Evolutionary conservation across 2,888 invertebrate genomes (phyloP), one percentile per base, ranked within the genome.

Genomic region (Apantesis nais): DNA sequence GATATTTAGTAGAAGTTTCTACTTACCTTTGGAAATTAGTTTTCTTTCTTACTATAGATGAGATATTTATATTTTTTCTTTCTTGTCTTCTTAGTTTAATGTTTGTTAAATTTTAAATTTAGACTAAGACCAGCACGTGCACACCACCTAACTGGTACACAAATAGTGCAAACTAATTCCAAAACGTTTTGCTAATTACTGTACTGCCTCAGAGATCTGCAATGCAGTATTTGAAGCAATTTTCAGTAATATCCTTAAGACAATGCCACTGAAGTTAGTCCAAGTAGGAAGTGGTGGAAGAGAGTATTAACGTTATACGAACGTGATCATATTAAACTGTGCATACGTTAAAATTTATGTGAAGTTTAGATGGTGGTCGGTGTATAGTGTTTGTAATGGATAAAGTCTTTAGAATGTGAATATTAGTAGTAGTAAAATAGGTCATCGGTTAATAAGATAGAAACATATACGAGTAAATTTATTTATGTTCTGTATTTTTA

Each of bases 211-310:
- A 73, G 83, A 83, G 88, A 88, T 86, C 88, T 92, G 92, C 92
- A 92, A 81, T 92, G 92, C 93, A 90, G 91, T 85, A 83, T 86
- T 88, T 85, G 83, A 85, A 90, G 88, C 87, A 88, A 91, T 91
- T 89, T 89, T 84, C 86, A 80, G 84, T 88, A 88, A 89, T 91
- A 92, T 89, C 86, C 86, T 87, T 88, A 88, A 91, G 89, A 85
- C 83, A 82, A 82, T 85, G 84, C 79, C 74, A 83, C 80, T 74
- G 74, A 78, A 87, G 84, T 82, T 82, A 74, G 73, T 68, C 75
- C 66, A 67, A 74, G 68, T 66, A 62, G 62, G 65, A 71, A 72
- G 61, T 65, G 58, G 52, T 55, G 69, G 73, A 77, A 70, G 66
- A 60, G 65, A 60, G 71, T 75, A 79, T 81, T 81, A 78, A 72